Evolutionary conservation across 2,797 vertebrate species (phyloP).

Genomic region (Meda fulgida): DNA sequence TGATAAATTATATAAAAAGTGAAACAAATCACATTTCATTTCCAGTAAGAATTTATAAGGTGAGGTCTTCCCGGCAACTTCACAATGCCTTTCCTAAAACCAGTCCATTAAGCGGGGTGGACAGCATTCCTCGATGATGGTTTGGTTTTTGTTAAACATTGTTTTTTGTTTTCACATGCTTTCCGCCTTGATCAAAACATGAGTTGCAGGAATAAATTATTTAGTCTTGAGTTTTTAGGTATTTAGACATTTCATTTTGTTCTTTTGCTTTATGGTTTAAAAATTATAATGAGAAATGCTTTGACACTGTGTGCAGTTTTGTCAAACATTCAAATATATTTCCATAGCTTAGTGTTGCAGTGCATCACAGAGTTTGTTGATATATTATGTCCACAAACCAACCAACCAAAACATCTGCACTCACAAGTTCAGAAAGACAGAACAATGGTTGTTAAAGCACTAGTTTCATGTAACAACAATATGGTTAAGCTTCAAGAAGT

Average conservation of each 20-base stretch:
- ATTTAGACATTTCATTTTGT: not conserved
- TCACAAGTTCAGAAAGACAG: not conserved
- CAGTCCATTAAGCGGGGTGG: not conserved
- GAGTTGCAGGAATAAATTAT: not conserved
- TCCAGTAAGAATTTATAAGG: not conserved
- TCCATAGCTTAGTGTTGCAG: not conserved
- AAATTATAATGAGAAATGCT: not conserved
- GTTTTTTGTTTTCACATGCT: not conserved
- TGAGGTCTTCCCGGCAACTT: not conserved
- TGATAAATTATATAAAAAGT: no score
- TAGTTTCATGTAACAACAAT: not conserved
- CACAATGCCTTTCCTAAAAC: not conserved
- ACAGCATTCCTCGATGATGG: not conserved
- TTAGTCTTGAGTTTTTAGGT: not conserved
- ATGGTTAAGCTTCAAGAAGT: not conserved
- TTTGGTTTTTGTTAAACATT: not conserved
- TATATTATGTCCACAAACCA: not conserved
- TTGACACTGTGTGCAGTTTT: not conserved
- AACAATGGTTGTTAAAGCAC: not conserved
- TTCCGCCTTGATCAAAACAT: not conserved
- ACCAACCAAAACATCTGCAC: not conserved
- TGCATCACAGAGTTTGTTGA: not conserved
- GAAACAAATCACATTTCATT: not conserved
- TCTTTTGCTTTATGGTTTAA: not conserved
- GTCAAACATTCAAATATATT: not conserved